Evolutionary conservation across 2,113 vertebrate species (phyloP), one percentile per base, ranked within the genome.

Genomic region (Barnardius zonarius): DNA sequence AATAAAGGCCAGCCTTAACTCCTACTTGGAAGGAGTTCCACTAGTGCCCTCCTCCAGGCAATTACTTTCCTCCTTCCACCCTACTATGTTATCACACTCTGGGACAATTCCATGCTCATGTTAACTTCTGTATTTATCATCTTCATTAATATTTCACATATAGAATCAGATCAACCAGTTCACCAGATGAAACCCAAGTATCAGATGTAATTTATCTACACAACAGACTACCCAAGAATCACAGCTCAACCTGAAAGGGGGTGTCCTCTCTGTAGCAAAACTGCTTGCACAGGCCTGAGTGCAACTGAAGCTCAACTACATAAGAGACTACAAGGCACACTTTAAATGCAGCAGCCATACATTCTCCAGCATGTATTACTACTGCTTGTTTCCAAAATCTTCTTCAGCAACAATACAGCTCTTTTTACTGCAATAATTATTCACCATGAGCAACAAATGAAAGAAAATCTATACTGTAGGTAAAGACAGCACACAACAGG

Each of bases 271-370:
- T 55, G 52, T 1, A 43, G n/a, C 31, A 30, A 37, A 72, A 80
- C 41, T 8, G 10, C 14, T 61, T 52, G n/a, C 31, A 27, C 20
- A 44, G 23, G 23, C 49, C 39, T 51, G 16, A 75, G 48, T 10
- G 19, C 12, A 51, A 18, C 7, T 27, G 4, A 55, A 76, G 28
- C 30, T 23, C 24, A 20, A 51, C 33, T 5, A 66, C 19, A 1
- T 2, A 22, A 31, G 22, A 37, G 44, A 7, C 63, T 43, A 30
- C 8, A 44, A 15, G 11, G 6, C 25, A 31, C 25, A 11, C 17
- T n/a, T 69, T 4, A 64, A 27, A 23, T 2, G 6, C 17, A 4
- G 49, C 12, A 5, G 37, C 12, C 14, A 3, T 4, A 3, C 7
- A 23, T 23, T 69, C 48, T 18, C 54, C 11, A 51, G 31, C 33